phyloP scores from a whole-genome alignment of 2,113 vertebrate genomes.

The Pogonocichla stellata region DNA sequence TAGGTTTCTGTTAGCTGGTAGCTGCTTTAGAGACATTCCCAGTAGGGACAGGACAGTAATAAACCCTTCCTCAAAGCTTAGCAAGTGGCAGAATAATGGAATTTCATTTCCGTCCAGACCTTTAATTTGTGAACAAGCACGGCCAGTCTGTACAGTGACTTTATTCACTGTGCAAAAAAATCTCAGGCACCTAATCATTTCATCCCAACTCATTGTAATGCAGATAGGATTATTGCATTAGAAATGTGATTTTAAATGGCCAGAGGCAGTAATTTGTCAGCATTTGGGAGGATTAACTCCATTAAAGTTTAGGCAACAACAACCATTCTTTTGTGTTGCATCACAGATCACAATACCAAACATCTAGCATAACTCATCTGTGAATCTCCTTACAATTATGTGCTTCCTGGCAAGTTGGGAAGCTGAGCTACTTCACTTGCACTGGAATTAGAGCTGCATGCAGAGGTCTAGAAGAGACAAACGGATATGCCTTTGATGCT shows the following conservation, averaged over 20 bases:
- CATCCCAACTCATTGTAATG: conserved; percentile 59
- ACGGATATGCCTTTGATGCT: not conserved
- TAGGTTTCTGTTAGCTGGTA: conserved; percentile 4
- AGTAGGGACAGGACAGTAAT: not conserved
- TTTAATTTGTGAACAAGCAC: conserved; percentile 66
- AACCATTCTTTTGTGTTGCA: conserved; percentile 51
- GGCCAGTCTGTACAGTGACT: conserved; percentile 56
- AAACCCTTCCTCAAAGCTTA: conserved; percentile 27
- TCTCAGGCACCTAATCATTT: conserved; percentile 66
- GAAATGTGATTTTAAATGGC: conserved; percentile 75
- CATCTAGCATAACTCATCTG: conserved; percentile 31
- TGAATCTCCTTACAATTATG: not conserved
- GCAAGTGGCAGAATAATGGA: conserved; percentile 40
- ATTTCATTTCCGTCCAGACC: conserved; percentile 37
- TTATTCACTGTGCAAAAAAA: conserved; percentile 73
- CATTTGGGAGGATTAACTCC: conserved; percentile 73
- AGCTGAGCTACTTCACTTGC: not conserved
- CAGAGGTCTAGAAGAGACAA: not conserved
- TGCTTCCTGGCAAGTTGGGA: conserved; percentile 2
- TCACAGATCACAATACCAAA: conserved; percentile 42
- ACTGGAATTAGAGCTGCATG: not conserved
- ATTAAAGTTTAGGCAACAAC: conserved; percentile 59
- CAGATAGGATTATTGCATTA: conserved; percentile 73
- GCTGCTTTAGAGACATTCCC: conserved; percentile 31
- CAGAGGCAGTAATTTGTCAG: conserved; percentile 69